A percentile compares a stretch with the other conserved stretches of the same genome.
Evolutionary conservation across 2,888 invertebrate species (phyloP).

Genomic region (Cheilosia vernalis): DNA sequence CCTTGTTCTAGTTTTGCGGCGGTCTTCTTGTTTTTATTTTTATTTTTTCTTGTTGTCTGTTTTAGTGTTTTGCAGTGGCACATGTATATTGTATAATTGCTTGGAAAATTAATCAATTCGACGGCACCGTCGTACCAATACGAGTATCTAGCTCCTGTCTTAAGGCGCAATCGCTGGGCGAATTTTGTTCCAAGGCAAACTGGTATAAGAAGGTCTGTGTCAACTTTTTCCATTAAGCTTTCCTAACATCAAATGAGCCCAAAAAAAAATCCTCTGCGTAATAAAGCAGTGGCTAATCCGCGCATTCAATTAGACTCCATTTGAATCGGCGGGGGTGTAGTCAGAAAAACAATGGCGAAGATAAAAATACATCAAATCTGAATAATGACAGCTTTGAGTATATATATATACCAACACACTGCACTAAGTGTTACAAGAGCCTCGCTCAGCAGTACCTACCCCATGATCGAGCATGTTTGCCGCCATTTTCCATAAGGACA

Average conservation of each 20-base stretch:
- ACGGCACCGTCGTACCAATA: constrained; percentile 16
- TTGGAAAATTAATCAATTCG: constrained; percentile 65
- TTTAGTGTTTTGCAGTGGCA: constrained; percentile 2
- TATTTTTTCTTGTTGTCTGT: background rate
- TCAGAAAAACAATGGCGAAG: background rate
- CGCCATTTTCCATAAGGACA: constrained; percentile 70
- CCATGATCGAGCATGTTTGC: constrained; percentile 12
- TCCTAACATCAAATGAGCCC: constrained; percentile 4
- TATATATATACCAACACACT: constrained; percentile 48
- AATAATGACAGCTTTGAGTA: constrained; percentile 62
- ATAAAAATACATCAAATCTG: constrained; percentile 54
- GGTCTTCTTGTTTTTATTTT: background rate
- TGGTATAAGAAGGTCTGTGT: constrained; percentile 16
- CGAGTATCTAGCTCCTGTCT: too few species aligned
- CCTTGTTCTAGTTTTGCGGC: constrained; percentile 54
- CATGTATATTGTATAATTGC: constrained; percentile 23
- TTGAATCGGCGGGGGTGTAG: constrained; percentile 8
- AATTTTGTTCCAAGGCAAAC: too few species aligned
- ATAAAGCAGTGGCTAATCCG: constrained; percentile 11
- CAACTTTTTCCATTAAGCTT: constrained; percentile 49
- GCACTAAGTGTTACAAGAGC: constrained; percentile 55
- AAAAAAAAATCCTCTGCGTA: background rate
- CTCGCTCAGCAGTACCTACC: background rate
- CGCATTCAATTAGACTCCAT: constrained; percentile 61
- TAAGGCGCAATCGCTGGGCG: too few species aligned